Evolutionary conservation across 2,797 vertebrate genomes (phyloP).

Genomic region (Mormyrops boulengeri): DNA sequence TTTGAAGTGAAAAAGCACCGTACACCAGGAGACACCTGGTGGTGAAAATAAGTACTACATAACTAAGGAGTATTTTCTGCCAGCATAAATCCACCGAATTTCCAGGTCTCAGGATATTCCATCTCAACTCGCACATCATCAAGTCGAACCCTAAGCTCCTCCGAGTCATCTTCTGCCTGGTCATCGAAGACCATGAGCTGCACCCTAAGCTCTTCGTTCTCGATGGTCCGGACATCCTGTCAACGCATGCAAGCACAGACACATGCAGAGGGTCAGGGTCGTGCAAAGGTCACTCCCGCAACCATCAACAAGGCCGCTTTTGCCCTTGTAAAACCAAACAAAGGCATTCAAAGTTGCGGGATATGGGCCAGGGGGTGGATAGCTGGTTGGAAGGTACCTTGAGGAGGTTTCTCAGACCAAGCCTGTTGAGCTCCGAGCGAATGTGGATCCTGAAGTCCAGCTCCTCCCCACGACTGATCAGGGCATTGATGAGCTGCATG

Average conservation of each 20-base stretch:
- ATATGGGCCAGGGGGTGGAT: background rate
- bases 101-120: constrained; percentile 82
- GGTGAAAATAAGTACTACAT: constrained; percentile 43
- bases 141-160: constrained; percentile 74
- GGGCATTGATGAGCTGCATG: constrained; percentile 83
- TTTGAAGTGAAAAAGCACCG: background rate
- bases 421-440: constrained; percentile 79
- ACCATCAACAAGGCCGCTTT: background rate
- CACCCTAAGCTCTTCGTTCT: constrained; percentile 82
- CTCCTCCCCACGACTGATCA: constrained; percentile 81
- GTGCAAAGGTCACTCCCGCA: background rate
- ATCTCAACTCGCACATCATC: constrained; percentile 85
- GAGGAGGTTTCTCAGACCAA: constrained; percentile 69
- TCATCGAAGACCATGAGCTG: constrained; percentile 80
- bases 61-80: background rate
- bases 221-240: constrained; percentile 75
- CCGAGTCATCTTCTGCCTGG: constrained; percentile 79
- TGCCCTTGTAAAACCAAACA: background rate
- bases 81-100: background rate
- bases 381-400: constrained; percentile 52
- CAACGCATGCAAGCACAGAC: background rate
- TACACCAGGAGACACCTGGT: constrained; percentile 55
- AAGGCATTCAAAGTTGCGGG: background rate
- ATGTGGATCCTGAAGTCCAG: constrained; percentile 89
- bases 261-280: background rate